Evolutionary conservation across 2,113 vertebrate species (phyloP).

Genomic region (Lota lota): DNA sequence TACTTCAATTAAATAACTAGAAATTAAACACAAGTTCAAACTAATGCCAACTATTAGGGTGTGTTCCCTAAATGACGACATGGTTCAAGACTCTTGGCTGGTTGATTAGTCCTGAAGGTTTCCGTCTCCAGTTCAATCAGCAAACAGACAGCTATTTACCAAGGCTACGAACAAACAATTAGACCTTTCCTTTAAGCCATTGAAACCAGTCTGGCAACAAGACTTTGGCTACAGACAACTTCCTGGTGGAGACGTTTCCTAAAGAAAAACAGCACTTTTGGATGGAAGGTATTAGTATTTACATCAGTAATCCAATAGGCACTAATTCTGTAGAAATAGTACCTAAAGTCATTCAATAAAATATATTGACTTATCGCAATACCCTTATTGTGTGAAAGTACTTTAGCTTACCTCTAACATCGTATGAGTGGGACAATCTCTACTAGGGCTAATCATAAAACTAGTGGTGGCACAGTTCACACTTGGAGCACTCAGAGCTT

Average conservation of each 20-base stretch:
- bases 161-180: constrained; percentile 3
- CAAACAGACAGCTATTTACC: not conserved
- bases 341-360: too few relatives aligned
- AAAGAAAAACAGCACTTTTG: too few relatives aligned
- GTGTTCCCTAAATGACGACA: too few relatives aligned
- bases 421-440: constrained; percentile 23
- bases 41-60: too few relatives aligned
- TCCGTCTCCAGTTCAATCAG: constrained; percentile 10
- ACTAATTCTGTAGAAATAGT: too few relatives aligned
- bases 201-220: not conserved
- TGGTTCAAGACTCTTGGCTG: not conserved
- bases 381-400: too few relatives aligned
- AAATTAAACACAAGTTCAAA: too few relatives aligned
- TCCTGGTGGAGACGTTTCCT: too few relatives aligned
- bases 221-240: not conserved
- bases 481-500: not conserved
- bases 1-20: too few relatives aligned
- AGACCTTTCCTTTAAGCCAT: constrained; percentile 10
- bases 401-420: not conserved
- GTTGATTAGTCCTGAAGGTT: constrained; percentile 3
- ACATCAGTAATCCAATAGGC: too few relatives aligned
- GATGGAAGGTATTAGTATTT: too few relatives aligned
- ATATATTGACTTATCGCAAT: too few relatives aligned
- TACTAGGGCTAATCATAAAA: constrained; percentile 16
- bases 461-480: constrained; percentile 7